A percentile compares a stretch with the other conserved stretches of the same genome.
These are phyloP conservation scores for Drosophila seguyi DNA, from an alignment of 1,140 invertebrate species.

Conservation along the genomic window DNA sequence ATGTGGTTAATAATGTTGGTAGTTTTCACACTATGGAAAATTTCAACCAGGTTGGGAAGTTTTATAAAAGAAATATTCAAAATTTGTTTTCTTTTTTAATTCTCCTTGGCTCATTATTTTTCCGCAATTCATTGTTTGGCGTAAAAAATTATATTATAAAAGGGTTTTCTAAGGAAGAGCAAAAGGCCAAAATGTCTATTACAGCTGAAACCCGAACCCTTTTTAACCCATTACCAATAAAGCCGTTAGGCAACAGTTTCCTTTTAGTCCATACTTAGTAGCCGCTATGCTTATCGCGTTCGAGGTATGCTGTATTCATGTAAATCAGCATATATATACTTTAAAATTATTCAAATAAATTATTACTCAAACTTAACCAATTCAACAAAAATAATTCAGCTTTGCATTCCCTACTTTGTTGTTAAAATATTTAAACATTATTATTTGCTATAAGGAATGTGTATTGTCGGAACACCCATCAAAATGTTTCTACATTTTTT, in stretches of 20 bases:
- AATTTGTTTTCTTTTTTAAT: neutral
- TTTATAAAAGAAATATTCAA: neutral
- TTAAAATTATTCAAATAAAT: neutral
- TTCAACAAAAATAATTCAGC: too few relatives aligned
- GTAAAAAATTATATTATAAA: neutral
- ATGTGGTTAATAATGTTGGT: conserved; percentile 35
- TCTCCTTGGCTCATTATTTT: neutral
- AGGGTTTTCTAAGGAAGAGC: neutral
- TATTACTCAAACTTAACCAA: too few relatives aligned
- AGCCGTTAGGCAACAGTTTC: conserved; percentile 66
- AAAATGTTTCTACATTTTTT: neutral
- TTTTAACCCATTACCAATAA: conserved; percentile 50
- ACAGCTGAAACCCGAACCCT: conserved; percentile 6
- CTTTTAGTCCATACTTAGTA: conserved; percentile 4
- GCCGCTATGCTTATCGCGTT: neutral
- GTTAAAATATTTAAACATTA: neutral
- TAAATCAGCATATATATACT: neutral
- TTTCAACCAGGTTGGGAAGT: neutral
- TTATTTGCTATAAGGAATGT: neutral
- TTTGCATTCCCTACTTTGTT: neutral
- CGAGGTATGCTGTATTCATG: neutral
- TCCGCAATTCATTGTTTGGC: neutral
- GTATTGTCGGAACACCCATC: neutral
- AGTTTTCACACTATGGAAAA: neutral
- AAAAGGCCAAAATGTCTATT: neutral